Evolutionary conservation across 1,140 invertebrate species (phyloP), one percentile per base, ranked within the genome.

Genomic region (Charaxes varanes): DNA sequence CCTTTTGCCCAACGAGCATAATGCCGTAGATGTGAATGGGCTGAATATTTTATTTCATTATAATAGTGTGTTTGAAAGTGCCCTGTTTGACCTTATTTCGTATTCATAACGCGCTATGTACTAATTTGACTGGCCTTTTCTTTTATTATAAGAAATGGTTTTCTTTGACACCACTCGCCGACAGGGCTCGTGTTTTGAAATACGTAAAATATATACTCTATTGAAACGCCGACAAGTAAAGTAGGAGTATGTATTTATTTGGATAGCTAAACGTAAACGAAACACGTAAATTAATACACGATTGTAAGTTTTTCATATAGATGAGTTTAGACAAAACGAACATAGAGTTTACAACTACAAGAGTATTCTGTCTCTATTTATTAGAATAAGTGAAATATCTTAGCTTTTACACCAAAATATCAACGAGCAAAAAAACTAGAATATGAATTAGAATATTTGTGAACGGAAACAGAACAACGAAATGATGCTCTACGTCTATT

Each of bases 31-130:
- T 62, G 68, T 81, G 73, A 81, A 81, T 81, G 69, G 71, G 60
- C 53, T 56, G 73, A 78, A 81, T 81, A 81, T 74, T 81, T 81
- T 81, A 78, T 81, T 81, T 72, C 63, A 62, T 60, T 62, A 65
- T 66, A 71, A 64, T 63, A 44, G 61, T 62, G 37, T 77, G 63
- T 77, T 77, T 73, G 62, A 66, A 66, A 69, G 65, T 73, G 70
- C 70, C 73, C 66, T 64, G 61, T 73, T 76, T 72, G 65, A 78
- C 74, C 78, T 82, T 73, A 82, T 82, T 79, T 37, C 30, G 69
- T 79, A 82, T 82, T 79, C 78, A 76, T 57, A 67, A 49, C 62
- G 67, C 58, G 72, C 58, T 77, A 79, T 77, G 60, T 80, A 77
- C 54, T 63, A 61, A 63, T 63, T 58, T 53, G 56, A 63, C 53